These are phyloP conservation scores for Pogonophryne albipinna DNA, from an alignment of 2,797 vertebrate genomes.

Conservation along the genomic window DNA sequence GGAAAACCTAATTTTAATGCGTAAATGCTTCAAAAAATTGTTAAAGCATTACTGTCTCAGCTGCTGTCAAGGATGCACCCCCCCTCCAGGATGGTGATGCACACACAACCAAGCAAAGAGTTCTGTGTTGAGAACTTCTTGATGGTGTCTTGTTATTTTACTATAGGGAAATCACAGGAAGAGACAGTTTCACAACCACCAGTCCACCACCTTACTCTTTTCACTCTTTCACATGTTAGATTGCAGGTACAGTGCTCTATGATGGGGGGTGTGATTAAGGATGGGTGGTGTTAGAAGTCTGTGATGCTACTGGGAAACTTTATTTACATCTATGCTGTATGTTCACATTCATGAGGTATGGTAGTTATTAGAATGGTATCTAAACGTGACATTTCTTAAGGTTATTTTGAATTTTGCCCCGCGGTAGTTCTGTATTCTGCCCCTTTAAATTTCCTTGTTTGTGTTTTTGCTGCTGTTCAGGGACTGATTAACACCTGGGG, in stretches of 20 bases:
- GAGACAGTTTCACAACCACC: background rate
- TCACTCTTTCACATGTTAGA: slow-evolving; percentile 32
- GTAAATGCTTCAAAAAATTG: no score
- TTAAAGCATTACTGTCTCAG: no score
- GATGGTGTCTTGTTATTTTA: no score
- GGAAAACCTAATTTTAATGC: background rate
- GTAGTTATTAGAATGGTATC: background rate
- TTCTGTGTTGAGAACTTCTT: no score
- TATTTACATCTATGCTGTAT: background rate
- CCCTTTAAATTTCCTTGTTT: slow-evolving; percentile 7
- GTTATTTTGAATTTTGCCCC: background rate
- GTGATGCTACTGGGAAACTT: background rate
- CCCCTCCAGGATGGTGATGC: no score
- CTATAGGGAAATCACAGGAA: slow-evolving; percentile 5
- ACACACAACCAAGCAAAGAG: no score
- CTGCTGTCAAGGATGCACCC: no score
- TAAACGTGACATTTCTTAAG: background rate
- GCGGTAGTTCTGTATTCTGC: background rate
- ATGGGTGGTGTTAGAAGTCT: slow-evolving; percentile 1
- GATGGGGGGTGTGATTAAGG: slow-evolving; percentile 13
- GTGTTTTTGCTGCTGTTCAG: slow-evolving; percentile 8
- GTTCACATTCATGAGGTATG: background rate
- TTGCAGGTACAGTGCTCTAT: background rate
- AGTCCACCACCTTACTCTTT: background rate
- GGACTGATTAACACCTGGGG: slow-evolving; percentile 27